Evolutionary conservation across 1,140 invertebrate genomes (phyloP).

Genomic region (Brevipalpus yothersi): DNA sequence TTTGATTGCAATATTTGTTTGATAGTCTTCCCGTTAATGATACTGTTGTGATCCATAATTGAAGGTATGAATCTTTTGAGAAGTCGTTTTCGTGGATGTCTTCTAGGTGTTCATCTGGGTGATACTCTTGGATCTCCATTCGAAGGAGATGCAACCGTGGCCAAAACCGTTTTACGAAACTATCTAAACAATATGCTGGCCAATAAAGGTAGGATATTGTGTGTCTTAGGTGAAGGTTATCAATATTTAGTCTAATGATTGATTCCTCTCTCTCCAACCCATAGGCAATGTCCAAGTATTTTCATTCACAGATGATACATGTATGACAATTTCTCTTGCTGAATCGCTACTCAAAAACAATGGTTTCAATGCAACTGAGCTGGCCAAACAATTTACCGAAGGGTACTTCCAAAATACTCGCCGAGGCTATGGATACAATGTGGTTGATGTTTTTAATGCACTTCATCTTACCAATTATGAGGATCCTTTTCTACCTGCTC

Average conservation of each 20-base stretch:
- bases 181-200: conserved; percentile 30
- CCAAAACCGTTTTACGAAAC: conserved; percentile 28
- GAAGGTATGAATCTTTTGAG: neutral
- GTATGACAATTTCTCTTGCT: conserved; percentile 39
- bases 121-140: conserved; percentile 45
- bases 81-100: conserved; percentile 23
- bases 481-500: conserved; percentile 36
- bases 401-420: conserved; percentile 35
- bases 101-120: conserved; percentile 38
- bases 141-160: conserved; percentile 29
- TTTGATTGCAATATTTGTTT: no score
- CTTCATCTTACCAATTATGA: conserved; percentile 28
- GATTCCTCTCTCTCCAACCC: neutral
- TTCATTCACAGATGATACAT: conserved; percentile 47
- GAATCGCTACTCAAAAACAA: conserved; percentile 34
- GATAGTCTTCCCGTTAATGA: no score
- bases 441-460: conserved; percentile 35
- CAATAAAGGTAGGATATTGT: conserved; percentile 22
- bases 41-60: no score
- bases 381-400: conserved; percentile 31
- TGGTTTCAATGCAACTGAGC: conserved; percentile 18
- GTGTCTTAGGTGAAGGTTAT: conserved; percentile 15
- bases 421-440: conserved; percentile 37
- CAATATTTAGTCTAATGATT: neutral
- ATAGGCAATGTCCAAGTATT: conserved; percentile 23